Evolutionary conservation across 2,888 invertebrate genomes (phyloP).

Genomic region (Drosophila mettleri): DNA sequence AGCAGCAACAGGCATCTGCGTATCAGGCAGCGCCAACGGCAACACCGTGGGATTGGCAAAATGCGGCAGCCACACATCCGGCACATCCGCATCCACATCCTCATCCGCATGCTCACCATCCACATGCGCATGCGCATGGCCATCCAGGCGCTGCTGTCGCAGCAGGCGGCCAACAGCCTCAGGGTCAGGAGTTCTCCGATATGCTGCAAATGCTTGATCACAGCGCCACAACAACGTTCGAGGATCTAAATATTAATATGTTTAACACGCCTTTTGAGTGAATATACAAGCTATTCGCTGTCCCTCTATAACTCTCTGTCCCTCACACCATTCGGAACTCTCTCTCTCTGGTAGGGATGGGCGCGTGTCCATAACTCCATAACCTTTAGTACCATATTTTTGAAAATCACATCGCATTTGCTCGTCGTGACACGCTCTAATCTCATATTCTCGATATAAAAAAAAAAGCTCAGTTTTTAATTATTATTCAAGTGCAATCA

Average conservation of each 20-base stretch:
- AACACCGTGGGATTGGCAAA: constrained; percentile 90
- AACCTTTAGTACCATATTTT: not conserved
- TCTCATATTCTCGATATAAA: constrained; percentile 13
- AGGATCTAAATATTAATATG: constrained; percentile 95
- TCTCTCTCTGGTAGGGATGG: constrained; percentile 25
- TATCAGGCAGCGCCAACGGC: constrained; percentile 84
- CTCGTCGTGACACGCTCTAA: constrained; percentile 36
- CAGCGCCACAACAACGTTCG: constrained; percentile 92
- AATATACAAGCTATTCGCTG: constrained; percentile 34
- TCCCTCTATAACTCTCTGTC: not conserved
- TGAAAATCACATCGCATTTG: not conserved
- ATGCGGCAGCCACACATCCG: constrained; percentile 84
- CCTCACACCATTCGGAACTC: not conserved
- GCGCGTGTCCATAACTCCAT: constrained; percentile 17
- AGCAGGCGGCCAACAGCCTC: constrained; percentile 86
- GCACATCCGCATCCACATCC: constrained; percentile 82
- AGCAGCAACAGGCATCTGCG: constrained; percentile 76
- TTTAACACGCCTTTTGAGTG: constrained; percentile 93
- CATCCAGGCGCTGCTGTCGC: constrained; percentile 85
- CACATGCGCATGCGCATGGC: constrained; percentile 80
- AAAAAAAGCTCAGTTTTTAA: constrained; percentile 29
- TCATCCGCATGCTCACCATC: constrained; percentile 83
- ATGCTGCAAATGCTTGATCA: constrained; percentile 97
- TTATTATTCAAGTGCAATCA: constrained; percentile 67
- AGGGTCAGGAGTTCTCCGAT: constrained; percentile 93